A percentile compares a stretch with the other conserved stretches of the same genome.
These are phyloP conservation scores for Cerceris ruficornis DNA, from an alignment of 2,888 invertebrate species.

Conservation along the genomic window DNA sequence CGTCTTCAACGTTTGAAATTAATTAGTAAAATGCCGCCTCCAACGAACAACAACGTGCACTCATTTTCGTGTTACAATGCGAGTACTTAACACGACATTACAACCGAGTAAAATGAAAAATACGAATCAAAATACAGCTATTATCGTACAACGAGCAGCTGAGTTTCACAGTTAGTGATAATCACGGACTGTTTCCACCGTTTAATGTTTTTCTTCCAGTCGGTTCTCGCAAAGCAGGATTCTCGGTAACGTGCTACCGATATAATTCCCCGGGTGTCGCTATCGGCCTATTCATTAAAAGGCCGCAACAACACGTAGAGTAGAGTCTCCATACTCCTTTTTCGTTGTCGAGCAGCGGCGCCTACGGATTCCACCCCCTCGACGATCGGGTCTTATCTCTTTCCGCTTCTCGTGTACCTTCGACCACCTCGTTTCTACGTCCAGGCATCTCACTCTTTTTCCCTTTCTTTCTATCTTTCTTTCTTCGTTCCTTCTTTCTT, in stretches of 20 bases:
- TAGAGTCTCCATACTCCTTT: slow-evolving; percentile 5
- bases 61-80: too few species aligned
- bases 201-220: slow-evolving; percentile 35
- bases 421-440: slow-evolving; percentile 25
- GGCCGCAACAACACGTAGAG: slow-evolving; percentile 33
- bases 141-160: neutral
- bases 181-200: slow-evolving; percentile 23
- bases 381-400: slow-evolving; percentile 48
- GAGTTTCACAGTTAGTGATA: neutral
- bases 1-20: too few species aligned
- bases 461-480: slow-evolving; percentile 5
- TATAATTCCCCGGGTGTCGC: slow-evolving; percentile 53
- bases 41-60: too few species aligned
- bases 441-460: neutral
- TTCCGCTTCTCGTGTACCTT: slow-evolving; percentile 35
- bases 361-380: slow-evolving; percentile 34
- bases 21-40: too few species aligned
- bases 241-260: slow-evolving; percentile 27
- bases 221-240: slow-evolving; percentile 14
- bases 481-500: slow-evolving; percentile 8
- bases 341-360: slow-evolving; percentile 23
- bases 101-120: neutral
- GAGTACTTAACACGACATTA: too few species aligned
- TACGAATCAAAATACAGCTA: neutral
- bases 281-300: slow-evolving; percentile 61